phyloP scores from a whole-genome alignment of 2,888 invertebrate genomes.

The Drosophila quasianomalipes region DNA sequence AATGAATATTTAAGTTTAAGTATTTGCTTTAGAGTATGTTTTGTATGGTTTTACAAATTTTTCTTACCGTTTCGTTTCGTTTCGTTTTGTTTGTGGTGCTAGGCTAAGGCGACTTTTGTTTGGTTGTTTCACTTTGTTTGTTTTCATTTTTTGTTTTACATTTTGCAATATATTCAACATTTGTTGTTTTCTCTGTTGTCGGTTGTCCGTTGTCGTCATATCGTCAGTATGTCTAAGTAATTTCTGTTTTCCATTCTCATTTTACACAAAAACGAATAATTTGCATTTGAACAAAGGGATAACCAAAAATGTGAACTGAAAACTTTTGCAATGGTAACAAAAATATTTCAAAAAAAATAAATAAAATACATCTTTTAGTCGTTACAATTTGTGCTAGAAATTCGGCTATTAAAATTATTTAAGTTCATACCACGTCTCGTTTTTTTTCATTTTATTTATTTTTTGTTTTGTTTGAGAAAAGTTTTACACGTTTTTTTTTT shows the following conservation, averaged over 20 bases:
- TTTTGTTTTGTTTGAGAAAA: conserved; percentile 63
- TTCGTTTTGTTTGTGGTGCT: conserved; percentile 75
- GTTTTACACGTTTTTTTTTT: conserved; percentile 53
- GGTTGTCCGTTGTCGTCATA: conserved; percentile 44
- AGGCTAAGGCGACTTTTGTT: conserved; percentile 79
- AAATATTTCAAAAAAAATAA: conserved; percentile 23
- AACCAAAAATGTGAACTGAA: conserved; percentile 42
- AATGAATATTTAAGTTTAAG: conserved; percentile 55
- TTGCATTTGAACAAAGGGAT: conserved; percentile 52
- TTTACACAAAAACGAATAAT: conserved; percentile 62
- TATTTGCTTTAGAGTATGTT: conserved; percentile 50
- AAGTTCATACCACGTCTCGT: conserved; percentile 56
- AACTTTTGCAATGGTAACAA: conserved; percentile 31
- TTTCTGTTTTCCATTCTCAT: conserved; percentile 45
- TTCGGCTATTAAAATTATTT: conserved; percentile 81
- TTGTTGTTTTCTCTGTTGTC: conserved; percentile 51
- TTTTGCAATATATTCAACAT: conserved; percentile 63
- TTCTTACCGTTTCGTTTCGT: conserved; percentile 47
- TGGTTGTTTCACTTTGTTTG: conserved; percentile 72
- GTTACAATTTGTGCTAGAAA: conserved; percentile 78
- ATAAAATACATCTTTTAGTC: conserved; percentile 53
- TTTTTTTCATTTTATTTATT: conserved; percentile 4
- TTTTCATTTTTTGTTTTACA: conserved; percentile 49
- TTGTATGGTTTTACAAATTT: conserved; percentile 64
- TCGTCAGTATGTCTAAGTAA: conserved; percentile 39